Base-by-base conservation (phyloP, 2,113 vertebrate genomes). In the Hymenochirus boettgeri region DNA sequence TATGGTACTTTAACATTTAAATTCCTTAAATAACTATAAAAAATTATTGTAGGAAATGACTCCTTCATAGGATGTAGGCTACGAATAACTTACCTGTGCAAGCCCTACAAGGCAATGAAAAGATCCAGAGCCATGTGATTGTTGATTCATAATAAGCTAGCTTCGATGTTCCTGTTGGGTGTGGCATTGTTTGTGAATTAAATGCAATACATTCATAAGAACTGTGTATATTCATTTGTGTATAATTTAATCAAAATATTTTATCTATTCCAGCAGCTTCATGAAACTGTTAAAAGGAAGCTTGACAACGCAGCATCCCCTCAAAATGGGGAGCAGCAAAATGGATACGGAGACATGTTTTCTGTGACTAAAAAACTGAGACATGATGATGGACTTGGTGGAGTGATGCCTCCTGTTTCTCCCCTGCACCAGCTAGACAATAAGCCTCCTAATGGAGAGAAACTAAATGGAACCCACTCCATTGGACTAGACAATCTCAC, bases 271-370 rank as follows among this genome's bases (percentile, higher is more conserved):
- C 70, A 93, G 91, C 85, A 92, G 85, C 84, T 94, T 33, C 92
- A 96, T 69, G 95, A 98, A 75, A 88, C 92, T 0, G 92, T 98
- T 72, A 97, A 97, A 85, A 90, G 93, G 82, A 97, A 94, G 74
- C 74, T 93, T 10, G 95, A 94, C 69, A 93, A 76, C 1, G 80
- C 88, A 2, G 52, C 90, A 57, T 93, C 96, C 39, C 91, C 95
- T 21, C 82, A 90, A 72, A 86, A 91, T 4, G 84, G 92, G 17
- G 92, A 94, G 27, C 93, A 89, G 60, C 85, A 85, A 62, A 99
- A 97, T 27, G 95, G 95, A 23, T 97, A 89, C 1, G 76, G 81
- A 1, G 95, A 98, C 18, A 79, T 90, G 2, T 97, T 92, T 78
- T 79, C 91, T 5, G 86, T 89, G 23, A 85, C 83, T 63, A 97